phyloP scores from a whole-genome alignment of 2,888 invertebrate species.

The Sialis fuliginosa region DNA sequence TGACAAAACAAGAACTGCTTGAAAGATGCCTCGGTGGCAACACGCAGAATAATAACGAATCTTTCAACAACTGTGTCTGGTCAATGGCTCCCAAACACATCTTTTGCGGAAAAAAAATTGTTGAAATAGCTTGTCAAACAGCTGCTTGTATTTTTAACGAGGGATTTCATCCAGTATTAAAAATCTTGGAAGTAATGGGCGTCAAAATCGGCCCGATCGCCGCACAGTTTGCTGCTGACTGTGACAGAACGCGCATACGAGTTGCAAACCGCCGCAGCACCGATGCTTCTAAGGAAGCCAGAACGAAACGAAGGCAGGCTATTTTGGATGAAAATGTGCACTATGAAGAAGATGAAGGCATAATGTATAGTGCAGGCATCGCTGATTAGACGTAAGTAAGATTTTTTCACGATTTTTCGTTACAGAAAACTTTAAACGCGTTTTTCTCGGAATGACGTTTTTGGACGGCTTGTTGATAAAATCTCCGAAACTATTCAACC shows the following conservation, averaged over 20 bases:
- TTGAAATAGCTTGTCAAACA: slow-evolving; percentile 9
- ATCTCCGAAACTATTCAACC: not conserved
- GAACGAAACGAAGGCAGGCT: slow-evolving; percentile 3
- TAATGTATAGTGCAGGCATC: not conserved
- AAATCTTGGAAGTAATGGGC: slow-evolving; percentile 4
- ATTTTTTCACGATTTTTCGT: not conserved
- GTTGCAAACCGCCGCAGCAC: slow-evolving; percentile 7
- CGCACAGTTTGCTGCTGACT: not conserved
- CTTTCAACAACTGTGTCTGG: slow-evolving; percentile 10
- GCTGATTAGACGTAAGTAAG: too few relatives aligned
- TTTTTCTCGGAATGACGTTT: not conserved
- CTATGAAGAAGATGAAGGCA: slow-evolving; percentile 8
- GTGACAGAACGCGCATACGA: slow-evolving; percentile 6
- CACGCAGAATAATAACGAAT: slow-evolving; percentile 12
- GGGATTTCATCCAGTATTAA: slow-evolving; percentile 5
- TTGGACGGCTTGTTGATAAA: not conserved
- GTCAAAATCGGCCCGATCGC: slow-evolving; percentile 6
- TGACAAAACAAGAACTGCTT: slow-evolving; percentile 4
- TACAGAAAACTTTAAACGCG: not conserved
- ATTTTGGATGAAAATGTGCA: not conserved
- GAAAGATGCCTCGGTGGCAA: slow-evolving; percentile 10
- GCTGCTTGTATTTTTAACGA: slow-evolving; percentile 7
- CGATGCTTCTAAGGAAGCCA: slow-evolving; percentile 6
- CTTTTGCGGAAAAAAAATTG: slow-evolving; percentile 8
- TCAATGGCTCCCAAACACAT: slow-evolving; percentile 10